Base-by-base conservation (phyloP, 2,888 invertebrate genomes). In the Spilarctia lutea region DNA sequence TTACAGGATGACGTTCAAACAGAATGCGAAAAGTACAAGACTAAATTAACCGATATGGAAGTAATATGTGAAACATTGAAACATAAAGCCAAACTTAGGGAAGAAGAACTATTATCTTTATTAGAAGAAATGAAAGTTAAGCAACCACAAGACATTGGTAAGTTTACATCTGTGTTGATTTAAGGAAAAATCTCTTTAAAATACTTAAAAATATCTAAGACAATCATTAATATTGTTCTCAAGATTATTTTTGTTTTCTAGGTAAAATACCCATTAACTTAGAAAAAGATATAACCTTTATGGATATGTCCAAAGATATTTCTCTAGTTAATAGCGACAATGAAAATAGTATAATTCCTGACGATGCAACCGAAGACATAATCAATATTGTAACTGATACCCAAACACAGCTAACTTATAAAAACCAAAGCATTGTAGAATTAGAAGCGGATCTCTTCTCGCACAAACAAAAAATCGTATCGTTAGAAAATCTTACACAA, bases 1-100 rank as follows among this genome's bases (percentile, higher is more conserved):
- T 60, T 73, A 71, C 48, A 95, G 95, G 52, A 79, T n/a, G 88
- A 91, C 18, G 81, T 94, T 74, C 91, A 93, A 87, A 77, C 81
- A 20, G 85, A 82, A 56, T 92, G 92, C 79, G 87, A 89, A 68
- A 86, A 88, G 18, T 92, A 88, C 72, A 85, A 82, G 30, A 92
- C 89, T 13, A 93, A 92, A 82, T 76, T 95, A 52, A 95, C 93
- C 20, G 96, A 96, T 79, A 91, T 89, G 82, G 96, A 97, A 85
- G 96, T 96, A 72, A 94, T 95, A 84, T 96, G 94, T 81, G 95
- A 96, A 77, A 94, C 94, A 33, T 90, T 96, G 11, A 94, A 96
- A 87, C 91, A 90, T 11, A 96, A 96, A 84, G 90, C 95, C 11
- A 96, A 95, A 85, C 90, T 87, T 2, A 92, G 97, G 72, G 97